phyloP scores from a whole-genome alignment of 2,113 vertebrate genomes.

The Dissostichus mawsoni region DNA sequence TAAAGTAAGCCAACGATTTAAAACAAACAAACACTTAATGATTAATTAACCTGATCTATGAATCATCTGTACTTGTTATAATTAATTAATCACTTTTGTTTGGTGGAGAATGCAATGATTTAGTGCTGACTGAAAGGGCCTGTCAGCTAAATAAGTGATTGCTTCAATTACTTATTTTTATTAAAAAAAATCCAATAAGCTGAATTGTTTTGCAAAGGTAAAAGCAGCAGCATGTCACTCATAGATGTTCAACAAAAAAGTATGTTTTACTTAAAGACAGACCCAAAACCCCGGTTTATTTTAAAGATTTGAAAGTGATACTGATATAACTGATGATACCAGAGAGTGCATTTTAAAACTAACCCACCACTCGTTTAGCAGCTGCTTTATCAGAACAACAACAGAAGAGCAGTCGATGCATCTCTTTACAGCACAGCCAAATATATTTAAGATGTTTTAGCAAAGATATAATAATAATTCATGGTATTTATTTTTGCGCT shows the following conservation, averaged over 20 bases:
- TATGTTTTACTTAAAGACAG: too few species aligned
- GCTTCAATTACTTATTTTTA: background rate
- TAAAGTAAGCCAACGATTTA: slow-evolving; percentile 88
- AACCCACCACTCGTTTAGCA: too few species aligned
- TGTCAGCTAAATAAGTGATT: slow-evolving; percentile 15
- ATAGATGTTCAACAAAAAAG: background rate
- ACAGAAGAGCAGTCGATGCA: too few species aligned
- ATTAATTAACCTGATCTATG: background rate
- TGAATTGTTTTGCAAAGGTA: background rate
- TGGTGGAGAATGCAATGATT: slow-evolving; percentile 4
- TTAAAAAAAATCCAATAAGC: background rate
- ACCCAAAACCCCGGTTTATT: too few species aligned
- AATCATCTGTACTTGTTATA: background rate
- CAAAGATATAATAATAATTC: too few species aligned
- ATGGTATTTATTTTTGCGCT: too few species aligned
- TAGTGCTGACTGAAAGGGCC: background rate
- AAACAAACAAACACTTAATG: background rate
- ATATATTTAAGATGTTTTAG: too few species aligned
- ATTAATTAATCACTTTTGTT: slow-evolving; percentile 20
- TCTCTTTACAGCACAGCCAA: too few species aligned
- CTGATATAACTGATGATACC: too few species aligned
- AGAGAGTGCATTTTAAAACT: too few species aligned
- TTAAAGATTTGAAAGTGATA: too few species aligned
- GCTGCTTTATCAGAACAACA: too few species aligned
- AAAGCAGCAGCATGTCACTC: background rate